Evolutionary conservation across 2,888 invertebrate species (phyloP), one percentile per base, ranked within the genome.

Genomic region (Erebia ligea): DNA sequence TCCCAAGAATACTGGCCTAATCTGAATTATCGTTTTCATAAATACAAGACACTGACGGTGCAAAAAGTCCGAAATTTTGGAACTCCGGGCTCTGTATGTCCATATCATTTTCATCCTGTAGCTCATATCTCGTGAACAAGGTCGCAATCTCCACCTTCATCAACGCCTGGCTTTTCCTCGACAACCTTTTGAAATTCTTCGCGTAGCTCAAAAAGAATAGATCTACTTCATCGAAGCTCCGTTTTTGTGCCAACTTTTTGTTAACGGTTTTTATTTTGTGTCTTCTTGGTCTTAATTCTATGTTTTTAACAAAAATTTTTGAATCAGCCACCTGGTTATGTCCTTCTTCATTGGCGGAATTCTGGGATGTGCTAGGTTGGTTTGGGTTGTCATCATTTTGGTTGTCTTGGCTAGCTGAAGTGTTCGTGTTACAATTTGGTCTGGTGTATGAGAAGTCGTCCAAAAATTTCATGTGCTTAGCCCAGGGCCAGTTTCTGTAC

Each of bases 401-500:
- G 19, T 17, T 52, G 8, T 52, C 52, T 8, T 17, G 52, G n/a
- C 5, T n/a, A 2, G n/a, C 0, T 52, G 17, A 19, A 11, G 17
- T 10, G 17, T 17, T 19, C 9, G 8, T 19, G 3, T 17, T 10
- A 9, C 1, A 54, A 54, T 10, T 2, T 9, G 54, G 17, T 19
- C 17, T 54, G 3, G 54, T 54, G 1, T 17, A 19, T 10, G 17
- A 10, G 17, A 10, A 54, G 17, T 54, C 17, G 10, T 54, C 54
- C 11, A 54, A 11, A 10, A 54, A 54, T 11, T 54, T 17, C 54
- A 54, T 54, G 19, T 54, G 54, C 2, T 54, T 11, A 2, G 54
- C 54, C 54, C 54, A 54, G 1, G 54, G 54, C 54, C 54, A 54
- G 54, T 54, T 54, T 9, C 54, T 54, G 19, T 54, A 54, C 19